These are phyloP conservation scores for Zophobas morio DNA, from an alignment of 1,140 invertebrate genomes.

Conservation along the genomic window DNA sequence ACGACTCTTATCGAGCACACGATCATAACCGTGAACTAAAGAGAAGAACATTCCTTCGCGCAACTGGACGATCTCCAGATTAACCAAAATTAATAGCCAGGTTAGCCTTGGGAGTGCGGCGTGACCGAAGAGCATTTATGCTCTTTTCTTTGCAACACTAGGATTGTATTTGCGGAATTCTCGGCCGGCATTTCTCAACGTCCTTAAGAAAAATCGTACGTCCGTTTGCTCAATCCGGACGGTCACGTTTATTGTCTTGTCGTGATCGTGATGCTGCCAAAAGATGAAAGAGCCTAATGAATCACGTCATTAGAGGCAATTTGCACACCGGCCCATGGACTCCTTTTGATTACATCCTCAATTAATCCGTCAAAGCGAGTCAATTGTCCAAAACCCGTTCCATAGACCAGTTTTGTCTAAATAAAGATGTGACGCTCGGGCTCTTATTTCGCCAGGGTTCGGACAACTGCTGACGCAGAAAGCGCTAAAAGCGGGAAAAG, in stretches of 20 bases:
- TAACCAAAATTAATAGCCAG: slow-evolving; percentile 57
- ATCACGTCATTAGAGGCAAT: not conserved
- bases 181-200: slow-evolving; percentile 40
- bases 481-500: not conserved
- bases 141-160: slow-evolving; percentile 33
- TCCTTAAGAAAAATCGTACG: slow-evolving; percentile 19
- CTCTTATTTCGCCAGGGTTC: too few relatives aligned
- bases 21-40: slow-evolving; percentile 44
- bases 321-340: not conserved
- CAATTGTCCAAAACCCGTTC: not conserved
- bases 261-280: slow-evolving; percentile 32
- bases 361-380: not conserved
- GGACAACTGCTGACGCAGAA: too few relatives aligned
- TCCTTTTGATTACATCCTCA: slow-evolving; percentile 1
- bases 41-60: slow-evolving; percentile 33
- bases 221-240: slow-evolving; percentile 25
- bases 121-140: slow-evolving; percentile 33
- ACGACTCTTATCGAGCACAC: slow-evolving; percentile 10
- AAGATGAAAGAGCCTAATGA: slow-evolving; percentile 9
- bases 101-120: slow-evolving; percentile 53
- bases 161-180: slow-evolving; percentile 36
- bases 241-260: slow-evolving; percentile 42
- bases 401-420: slow-evolving; percentile 1
- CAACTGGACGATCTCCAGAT: slow-evolving; percentile 51
- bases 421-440: slow-evolving; percentile 1